These are phyloP conservation scores for Anarhynchus alexandrinus DNA, from an alignment of 2,113 vertebrate genomes.

Conservation along the genomic window DNA sequence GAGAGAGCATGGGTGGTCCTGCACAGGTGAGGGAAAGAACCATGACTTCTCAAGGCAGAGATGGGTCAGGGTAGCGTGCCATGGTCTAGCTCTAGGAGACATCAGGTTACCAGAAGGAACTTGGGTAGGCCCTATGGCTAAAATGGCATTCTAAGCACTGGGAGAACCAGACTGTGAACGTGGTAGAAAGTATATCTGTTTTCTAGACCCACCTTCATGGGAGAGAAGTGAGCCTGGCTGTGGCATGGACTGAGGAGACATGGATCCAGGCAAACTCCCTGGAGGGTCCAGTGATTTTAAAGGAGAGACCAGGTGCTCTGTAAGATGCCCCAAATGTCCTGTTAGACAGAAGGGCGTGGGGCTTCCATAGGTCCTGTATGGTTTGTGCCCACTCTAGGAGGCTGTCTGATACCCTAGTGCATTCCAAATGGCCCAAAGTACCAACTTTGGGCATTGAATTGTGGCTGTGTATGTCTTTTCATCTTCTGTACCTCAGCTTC, in stretches of 20 bases:
- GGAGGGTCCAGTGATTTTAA: not conserved
- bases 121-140: not conserved
- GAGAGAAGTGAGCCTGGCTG: not conserved
- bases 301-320: not conserved
- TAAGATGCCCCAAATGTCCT: not conserved
- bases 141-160: not conserved
- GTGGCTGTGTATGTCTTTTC: not conserved
- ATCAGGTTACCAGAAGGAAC: not conserved
- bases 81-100: not conserved
- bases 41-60: not conserved
- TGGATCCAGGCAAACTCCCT: not conserved
- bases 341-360: fast-evolving
- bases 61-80: fast-evolving
- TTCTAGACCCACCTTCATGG: not conserved
- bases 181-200: not conserved
- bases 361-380: not conserved
- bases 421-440: not conserved
- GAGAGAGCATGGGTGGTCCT: not conserved
- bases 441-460: too few relatives aligned
- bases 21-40: too few relatives aligned
- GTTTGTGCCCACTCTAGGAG: not conserved
- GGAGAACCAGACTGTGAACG: not conserved
- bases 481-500: not conserved
- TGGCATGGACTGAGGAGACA: not conserved
- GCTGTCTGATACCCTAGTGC: not conserved